Conservation (phyloP, 2,888 invertebrate genomes). For the Dione vanillae region DNA sequence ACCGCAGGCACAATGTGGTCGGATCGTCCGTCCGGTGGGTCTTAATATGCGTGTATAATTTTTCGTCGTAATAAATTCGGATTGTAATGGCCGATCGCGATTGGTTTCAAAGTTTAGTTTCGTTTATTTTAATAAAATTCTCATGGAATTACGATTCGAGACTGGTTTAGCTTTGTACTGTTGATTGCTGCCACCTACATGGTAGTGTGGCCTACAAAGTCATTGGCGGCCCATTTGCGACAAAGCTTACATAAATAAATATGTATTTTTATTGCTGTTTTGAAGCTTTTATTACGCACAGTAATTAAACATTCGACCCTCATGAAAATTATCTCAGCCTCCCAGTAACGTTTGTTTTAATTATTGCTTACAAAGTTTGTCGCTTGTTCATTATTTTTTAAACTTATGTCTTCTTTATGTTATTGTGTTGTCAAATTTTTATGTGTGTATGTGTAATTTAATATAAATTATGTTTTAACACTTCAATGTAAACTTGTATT, state of each 20-base stretch:
- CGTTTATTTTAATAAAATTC: constrained; percentile 69
- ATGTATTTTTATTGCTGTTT: constrained; percentile 60
- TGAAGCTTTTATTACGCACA: constrained; percentile 55
- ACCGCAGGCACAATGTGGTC: constrained; percentile 59
- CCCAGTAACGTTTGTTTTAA: constrained; percentile 34
- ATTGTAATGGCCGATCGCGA: constrained; percentile 78
- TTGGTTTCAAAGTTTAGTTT: constrained; percentile 71
- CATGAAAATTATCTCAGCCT: constrained; percentile 30
- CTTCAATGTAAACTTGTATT: constrained; percentile 2
- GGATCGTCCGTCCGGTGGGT: constrained; percentile 61
- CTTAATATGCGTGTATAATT: constrained; percentile 80
- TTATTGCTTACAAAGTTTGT: constrained; percentile 28
- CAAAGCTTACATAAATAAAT: constrained; percentile 62
- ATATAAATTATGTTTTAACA: constrained; percentile 13
- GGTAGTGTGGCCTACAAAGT: constrained; percentile 57
- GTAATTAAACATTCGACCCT: constrained; percentile 44
- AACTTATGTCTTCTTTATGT: constrained; percentile 7
- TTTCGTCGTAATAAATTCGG: constrained; percentile 82
- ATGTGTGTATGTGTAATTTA: constrained; percentile 1
- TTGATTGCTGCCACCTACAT: constrained; percentile 70
- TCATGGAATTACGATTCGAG: constrained; percentile 60
- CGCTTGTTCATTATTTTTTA: constrained; percentile 21
- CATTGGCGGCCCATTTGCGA: constrained; percentile 62
- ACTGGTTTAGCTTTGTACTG: constrained; percentile 69
- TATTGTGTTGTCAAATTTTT: constrained; percentile 16